Evolutionary conservation across 2,113 vertebrate species (phyloP), one percentile per base, ranked within the genome.

Genomic region (Entelurus aequoreus): DNA sequence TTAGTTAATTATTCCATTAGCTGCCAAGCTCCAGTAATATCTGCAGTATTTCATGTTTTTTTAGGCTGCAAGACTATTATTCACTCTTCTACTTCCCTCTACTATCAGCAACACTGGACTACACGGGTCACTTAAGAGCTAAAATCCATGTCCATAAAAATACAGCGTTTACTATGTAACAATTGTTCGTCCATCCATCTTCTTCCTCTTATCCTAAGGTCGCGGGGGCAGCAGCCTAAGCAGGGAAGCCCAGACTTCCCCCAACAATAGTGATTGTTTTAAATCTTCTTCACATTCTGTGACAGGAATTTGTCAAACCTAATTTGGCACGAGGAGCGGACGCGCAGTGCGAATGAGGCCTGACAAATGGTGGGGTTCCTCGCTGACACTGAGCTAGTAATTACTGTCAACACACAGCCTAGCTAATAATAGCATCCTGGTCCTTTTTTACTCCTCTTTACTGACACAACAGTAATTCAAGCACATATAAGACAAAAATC

Each of bases 351-450:
- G 35, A 19, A 14, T 5, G 15, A 42, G 11, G 3, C 0, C 4
- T 61, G 55, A 69, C 54, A 79, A 78, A 75, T 62, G 57, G 52
- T 44, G 21, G 15, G 40, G 69, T 63, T 66, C 65, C 56, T 65
- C 3, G 8, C 28, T 60, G 38, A 74, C 54, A 71, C 52, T 19
- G 35, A 58, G 46, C 48, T 59, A 49, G 67, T 48, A 71, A 76
- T 76, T 76, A 73, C 69, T 73, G 73, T 62, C 66, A 65, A 7
- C 12, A 8, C 36, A n/a, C 21, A 35, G n/a, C 4, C 5, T 1
- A 10, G 37, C 38, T 60, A 40, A 48, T 48, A 21, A 46, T 9
- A 49, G 6, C 48, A 59, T 38, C 46, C 6, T 46, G 42, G 42
- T 46, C 12, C 42, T 46, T 46, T 12, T 46, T 46, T 46, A 13